phyloP scores from a whole-genome alignment of 2,797 vertebrate genomes.

The Varecia variegata region DNA sequence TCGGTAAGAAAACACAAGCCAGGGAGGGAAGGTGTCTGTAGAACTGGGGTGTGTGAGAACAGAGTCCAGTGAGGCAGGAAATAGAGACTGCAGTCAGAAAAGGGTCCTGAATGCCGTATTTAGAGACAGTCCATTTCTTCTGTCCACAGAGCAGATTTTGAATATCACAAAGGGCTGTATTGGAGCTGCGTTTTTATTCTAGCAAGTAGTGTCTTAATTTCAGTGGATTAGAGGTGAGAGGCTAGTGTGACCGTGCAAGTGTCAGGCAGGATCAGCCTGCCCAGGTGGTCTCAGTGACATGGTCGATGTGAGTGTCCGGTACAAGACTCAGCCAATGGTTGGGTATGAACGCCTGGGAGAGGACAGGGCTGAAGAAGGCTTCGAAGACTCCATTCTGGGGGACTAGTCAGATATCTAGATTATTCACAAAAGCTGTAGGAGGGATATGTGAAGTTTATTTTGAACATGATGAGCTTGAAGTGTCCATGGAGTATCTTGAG shows the following conservation, averaged over 20 bases:
- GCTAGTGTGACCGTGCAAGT: neutral
- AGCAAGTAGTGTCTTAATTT: neutral
- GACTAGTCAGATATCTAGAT: neutral
- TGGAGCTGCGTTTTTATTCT: neutral
- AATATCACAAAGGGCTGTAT: neutral
- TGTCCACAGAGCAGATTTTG: neutral
- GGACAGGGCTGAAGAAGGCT: accelerated
- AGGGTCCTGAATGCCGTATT: neutral
- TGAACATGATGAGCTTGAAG: neutral
- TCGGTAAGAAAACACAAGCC: neutral
- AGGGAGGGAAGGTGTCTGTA: no score
- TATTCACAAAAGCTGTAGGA: neutral
- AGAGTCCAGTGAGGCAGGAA: neutral
- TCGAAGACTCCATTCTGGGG: neutral
- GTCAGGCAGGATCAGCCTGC: neutral
- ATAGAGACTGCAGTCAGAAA: neutral
- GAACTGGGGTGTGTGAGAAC: no score
- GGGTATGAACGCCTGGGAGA: neutral
- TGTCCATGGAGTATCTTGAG: neutral
- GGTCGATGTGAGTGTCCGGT: no score
- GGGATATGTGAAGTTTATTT: neutral
- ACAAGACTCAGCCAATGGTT: neutral
- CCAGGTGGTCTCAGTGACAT: neutral
- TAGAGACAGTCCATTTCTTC: neutral
- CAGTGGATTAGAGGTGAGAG: neutral